Evolutionary conservation across 2,888 invertebrate species (phyloP).

Genomic region (Meghimatium bilineatum): DNA sequence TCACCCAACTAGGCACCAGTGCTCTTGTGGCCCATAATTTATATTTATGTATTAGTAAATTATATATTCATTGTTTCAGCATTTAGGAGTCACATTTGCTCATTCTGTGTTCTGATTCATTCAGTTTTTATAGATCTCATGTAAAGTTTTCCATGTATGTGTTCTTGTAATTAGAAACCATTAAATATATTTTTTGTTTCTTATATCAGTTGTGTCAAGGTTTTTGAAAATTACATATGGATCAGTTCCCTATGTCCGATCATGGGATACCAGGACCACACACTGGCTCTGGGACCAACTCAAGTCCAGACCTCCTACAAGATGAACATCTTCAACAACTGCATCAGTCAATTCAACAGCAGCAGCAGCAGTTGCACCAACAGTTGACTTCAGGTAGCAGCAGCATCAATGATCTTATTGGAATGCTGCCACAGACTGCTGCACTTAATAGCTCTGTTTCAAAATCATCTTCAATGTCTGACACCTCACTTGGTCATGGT

Average conservation of each 20-base stretch:
- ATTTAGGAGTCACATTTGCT: too few relatives aligned
- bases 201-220: not conserved
- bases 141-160: too few relatives aligned
- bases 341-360: slow-evolving; percentile 48
- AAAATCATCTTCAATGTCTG: slow-evolving; percentile 33
- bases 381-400: slow-evolving; percentile 46
- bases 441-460: slow-evolving; percentile 15
- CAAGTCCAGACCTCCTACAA: slow-evolving; percentile 38
- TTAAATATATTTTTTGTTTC: not conserved
- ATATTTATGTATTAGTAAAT: too few relatives aligned
- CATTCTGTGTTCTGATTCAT: too few relatives aligned
- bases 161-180: too few relatives aligned
- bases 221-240: slow-evolving; percentile 23
- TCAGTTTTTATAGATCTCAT: too few relatives aligned
- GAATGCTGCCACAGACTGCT: slow-evolving; percentile 49
- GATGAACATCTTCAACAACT: slow-evolving; percentile 49
- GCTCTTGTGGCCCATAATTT: too few relatives aligned
- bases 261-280: slow-evolving; percentile 42
- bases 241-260: slow-evolving; percentile 32
- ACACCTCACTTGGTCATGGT: not conserved
- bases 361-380: slow-evolving; percentile 48
- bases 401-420: slow-evolving; percentile 49
- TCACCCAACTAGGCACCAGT: too few relatives aligned
- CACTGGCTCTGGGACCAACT: slow-evolving; percentile 29
- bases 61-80: too few relatives aligned